Evolutionary conservation across 2,888 invertebrate species (phyloP), one percentile per base, ranked within the genome.

Genomic region (Hesperia comma): DNA sequence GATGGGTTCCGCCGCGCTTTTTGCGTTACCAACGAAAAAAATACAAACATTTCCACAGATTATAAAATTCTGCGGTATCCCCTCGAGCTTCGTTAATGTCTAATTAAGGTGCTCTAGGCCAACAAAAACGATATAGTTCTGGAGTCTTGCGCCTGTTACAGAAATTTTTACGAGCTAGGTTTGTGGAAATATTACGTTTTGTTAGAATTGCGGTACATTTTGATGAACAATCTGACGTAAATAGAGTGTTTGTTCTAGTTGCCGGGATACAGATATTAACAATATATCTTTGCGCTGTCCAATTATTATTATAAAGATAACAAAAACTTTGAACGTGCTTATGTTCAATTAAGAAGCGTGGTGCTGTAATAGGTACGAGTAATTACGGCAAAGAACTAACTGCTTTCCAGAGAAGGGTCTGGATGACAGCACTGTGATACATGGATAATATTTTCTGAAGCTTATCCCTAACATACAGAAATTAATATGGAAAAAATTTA

Each of bases 111-210:
- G 61, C 63, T 21, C 32, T 46, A 56, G 49, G 46, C 54, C 61
- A 53, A 67, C 67, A 69, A 70, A 68, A 53, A 66, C 63, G 49
- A 58, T 61, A 58, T 64, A 68, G 63, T 67, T 71, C 68, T 63
- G 63, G 57, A 57, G 61, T 68, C 62, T 67, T 58, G 66, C 54
- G 32, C 54, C 55, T 57, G 58, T 63, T 57, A 64, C 61, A 61
- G 62, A 72, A 69, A 70, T 69, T 66, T 66, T 66, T 66, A 66
- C 66, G 66, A 66, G 60, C 14, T 14, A 61, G 46, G 66, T 61
- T 61, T 60, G 66, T 66, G 54, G 66, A 61, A 61, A 37, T 15
- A 61, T 66, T 46, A 66, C 60, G 43, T 60, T 41, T 33, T 14
- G 40, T 60, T 53, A 66, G 54, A 58, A 58, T 64, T 53, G 58